Conservation (phyloP, 2,888 invertebrate genomes). For the Julus scanicus region DNA sequence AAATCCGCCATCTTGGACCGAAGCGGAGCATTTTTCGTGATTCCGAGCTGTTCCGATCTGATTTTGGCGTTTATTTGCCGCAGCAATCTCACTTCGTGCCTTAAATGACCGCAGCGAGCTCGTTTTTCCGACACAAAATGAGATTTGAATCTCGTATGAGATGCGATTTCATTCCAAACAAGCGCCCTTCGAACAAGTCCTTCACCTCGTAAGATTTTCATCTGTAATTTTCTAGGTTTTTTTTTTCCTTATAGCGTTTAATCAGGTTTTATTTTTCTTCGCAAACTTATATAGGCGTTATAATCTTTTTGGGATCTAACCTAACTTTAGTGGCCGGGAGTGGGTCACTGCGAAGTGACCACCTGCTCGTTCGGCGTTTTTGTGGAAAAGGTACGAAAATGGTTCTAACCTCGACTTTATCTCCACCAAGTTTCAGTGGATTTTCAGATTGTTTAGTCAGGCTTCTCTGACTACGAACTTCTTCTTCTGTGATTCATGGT, state of each 20-base stretch:
- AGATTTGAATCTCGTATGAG: neutral
- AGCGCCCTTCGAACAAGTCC: slow-evolving; percentile 14
- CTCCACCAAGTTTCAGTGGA: no score
- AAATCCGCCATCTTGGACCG: neutral
- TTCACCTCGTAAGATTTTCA: slow-evolving; percentile 26
- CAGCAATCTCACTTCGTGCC: neutral
- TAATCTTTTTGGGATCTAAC: neutral
- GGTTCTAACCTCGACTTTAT: no score
- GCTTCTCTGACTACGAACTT: neutral
- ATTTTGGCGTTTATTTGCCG: neutral
- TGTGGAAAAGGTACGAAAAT: neutral
- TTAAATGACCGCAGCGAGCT: neutral
- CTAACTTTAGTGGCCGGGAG: slow-evolving; percentile 33
- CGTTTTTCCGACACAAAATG: neutral
- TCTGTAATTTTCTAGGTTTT: neutral
- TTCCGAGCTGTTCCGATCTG: neutral
- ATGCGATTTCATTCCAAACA: neutral
- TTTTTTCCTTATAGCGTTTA: neutral
- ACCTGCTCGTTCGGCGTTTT: neutral
- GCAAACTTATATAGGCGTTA: neutral
- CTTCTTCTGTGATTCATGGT: neutral
- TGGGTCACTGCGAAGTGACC: slow-evolving; percentile 33
- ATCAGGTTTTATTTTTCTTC: slow-evolving; percentile 5
- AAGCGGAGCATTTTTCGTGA: neutral
- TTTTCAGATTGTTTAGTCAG: no score